Evolutionary conservation across 92 coral and sea anemone genomes (phyloP), one percentile per base, ranked within the genome.

Genomic region (Epizoanthus ramosus): DNA sequence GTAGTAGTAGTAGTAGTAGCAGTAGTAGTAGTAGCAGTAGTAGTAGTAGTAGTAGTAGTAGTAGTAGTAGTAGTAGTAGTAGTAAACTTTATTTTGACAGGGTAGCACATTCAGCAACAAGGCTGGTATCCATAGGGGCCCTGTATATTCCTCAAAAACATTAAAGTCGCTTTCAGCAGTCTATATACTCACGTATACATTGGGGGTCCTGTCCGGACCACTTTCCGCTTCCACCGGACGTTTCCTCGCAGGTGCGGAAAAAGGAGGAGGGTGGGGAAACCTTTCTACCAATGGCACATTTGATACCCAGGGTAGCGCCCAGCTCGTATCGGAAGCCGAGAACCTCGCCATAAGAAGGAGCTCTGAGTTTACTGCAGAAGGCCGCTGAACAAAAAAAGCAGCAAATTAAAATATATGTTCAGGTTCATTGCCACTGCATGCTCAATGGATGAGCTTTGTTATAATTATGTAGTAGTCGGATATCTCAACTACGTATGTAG

Each of bases 251-350:
- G 17, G 97, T 92, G 73, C 99, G 89, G 74, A 92, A 97, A 3
- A 95, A 94, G 2, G 99, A 92, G 14, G 90, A 76, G 54, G 90
- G 45, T 47, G 98, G 98, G 14, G 85, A 83, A 2, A 97, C 80
- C 7, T 88, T 72, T 70, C 92, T 89, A 37, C 99, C 99, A 8
- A 54, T 80, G 9, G 86, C 88, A 69, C 99, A 97, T 10, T 94
- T 85, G 79, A 94, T 87, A 17, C 99, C 96, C 14, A 97, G 89
- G 10, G 99, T 97, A 59, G 99, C 99, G 9, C 93, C 93, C 43
- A 94, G 83, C 47, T 97, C 99, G 66, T 87, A 92, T 21, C 99
- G 91, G 89, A 79, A 97, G 21, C 99, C 99, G 58, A 92, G 95
- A 50, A 94, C 86, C 19, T 83, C 69, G 17, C 99, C 99, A 41